Evolutionary conservation across 2,113 vertebrate species (phyloP).

Genomic region (Oncorhynchus masou): DNA sequence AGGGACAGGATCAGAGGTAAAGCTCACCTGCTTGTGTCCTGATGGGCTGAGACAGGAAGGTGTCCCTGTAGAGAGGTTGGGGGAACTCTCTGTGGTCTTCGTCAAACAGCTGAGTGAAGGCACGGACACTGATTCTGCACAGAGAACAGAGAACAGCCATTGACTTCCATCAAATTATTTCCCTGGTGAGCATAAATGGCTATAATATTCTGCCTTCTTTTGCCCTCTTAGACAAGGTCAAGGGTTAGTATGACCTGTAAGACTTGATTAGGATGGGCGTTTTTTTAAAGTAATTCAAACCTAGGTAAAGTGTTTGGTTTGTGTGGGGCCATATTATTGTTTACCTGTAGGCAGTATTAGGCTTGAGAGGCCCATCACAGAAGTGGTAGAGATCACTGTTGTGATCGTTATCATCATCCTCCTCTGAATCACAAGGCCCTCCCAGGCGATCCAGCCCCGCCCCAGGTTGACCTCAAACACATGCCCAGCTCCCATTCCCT

Average conservation of each 20-base stretch:
- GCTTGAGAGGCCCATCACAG: conserved; percentile 84
- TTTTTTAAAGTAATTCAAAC: not conserved
- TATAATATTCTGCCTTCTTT: too few relatives aligned
- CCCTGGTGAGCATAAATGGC: too few relatives aligned
- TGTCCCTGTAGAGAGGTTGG: conserved; percentile 81
- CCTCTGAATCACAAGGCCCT: conserved; percentile 76
- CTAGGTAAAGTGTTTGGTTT: not conserved
- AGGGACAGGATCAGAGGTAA: not conserved
- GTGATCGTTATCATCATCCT: conserved; percentile 53
- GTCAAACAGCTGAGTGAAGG: conserved; percentile 84
- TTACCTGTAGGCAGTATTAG: conserved; percentile 82
- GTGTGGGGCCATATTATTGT: not conserved
- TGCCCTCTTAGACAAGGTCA: not conserved
- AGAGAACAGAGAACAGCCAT: not conserved
- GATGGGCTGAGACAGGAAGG: conserved; percentile 83
- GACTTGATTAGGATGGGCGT: too few relatives aligned
- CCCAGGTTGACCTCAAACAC: conserved; percentile 83
- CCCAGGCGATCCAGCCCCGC: conserved; percentile 82
- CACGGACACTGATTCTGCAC: conserved; percentile 83
- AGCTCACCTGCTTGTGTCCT: conserved; percentile 82
- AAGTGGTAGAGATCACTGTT: conserved; percentile 45
- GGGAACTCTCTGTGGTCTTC: conserved; percentile 77
- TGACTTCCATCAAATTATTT: not conserved
- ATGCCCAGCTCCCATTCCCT: conserved; percentile 68
- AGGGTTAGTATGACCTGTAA: not conserved